Percentiles rank a stretch among this genome's conserved stretches.
These are phyloP conservation scores for Callipepla squamata DNA, from an alignment of 2,113 vertebrate species.

Conservation along the genomic window DNA sequence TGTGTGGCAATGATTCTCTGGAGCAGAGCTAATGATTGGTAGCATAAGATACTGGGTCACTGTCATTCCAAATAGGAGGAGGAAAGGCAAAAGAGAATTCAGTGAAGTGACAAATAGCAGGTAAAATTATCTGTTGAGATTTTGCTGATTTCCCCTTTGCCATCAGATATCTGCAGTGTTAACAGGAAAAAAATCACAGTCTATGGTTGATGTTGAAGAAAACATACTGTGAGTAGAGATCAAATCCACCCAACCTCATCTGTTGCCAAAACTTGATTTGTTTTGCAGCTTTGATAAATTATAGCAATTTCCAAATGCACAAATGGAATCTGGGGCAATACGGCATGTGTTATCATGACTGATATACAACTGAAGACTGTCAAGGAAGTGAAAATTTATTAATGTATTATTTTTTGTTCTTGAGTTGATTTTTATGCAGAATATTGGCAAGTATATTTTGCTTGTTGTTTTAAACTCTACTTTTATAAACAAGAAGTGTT, in stretches of 20 bases:
- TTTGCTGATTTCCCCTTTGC: not conserved
- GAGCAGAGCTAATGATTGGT: not conserved
- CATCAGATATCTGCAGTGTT: not conserved
- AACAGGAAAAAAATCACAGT: not conserved
- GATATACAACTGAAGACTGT: constrained; percentile 1
- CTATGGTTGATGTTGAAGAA: not conserved
- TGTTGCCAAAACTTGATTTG: constrained; percentile 20
- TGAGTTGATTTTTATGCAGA: not conserved
- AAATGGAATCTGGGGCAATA: not conserved
- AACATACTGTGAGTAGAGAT: not conserved
- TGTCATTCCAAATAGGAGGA: not conserved
- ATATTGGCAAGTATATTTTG: constrained; percentile 14
- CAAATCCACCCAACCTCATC: not conserved
- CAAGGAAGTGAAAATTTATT: not conserved
- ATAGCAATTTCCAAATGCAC: constrained; percentile 34
- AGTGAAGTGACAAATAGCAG: not conserved
- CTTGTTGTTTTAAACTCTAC: constrained; percentile 18
- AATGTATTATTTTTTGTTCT: not conserved
- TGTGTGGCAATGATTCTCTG: not conserved
- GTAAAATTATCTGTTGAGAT: not conserved
- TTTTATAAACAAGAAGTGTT: constrained; percentile 43
- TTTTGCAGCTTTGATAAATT: constrained; percentile 47
- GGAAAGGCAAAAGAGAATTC: not conserved
- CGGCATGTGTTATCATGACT: not conserved
- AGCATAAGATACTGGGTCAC: not conserved